A percentile compares a stretch with the other conserved stretches of the same genome.
These are phyloP conservation scores for Pantherophis alleghaniensis DNA, from an alignment of 2,797 vertebrate species.

Conservation along the genomic window DNA sequence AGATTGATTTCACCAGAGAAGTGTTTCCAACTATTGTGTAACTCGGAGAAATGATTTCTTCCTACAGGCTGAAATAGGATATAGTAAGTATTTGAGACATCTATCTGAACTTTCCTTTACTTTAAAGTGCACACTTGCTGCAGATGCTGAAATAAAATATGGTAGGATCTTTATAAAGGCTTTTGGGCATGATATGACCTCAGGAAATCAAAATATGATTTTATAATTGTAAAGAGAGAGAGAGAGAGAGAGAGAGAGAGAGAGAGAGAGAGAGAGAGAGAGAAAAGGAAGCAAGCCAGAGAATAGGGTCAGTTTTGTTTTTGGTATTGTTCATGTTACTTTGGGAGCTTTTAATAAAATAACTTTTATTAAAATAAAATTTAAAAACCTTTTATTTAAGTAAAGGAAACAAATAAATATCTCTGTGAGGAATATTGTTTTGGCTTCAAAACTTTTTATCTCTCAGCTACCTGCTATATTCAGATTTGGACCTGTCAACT, in stretches of 20 bases:
- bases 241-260: background rate
- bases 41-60: constrained; percentile 52
- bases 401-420: background rate
- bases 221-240: background rate
- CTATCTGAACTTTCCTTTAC: constrained; percentile 25
- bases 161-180: background rate
- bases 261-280: background rate
- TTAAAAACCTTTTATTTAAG: background rate
- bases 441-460: background rate
- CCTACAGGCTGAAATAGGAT: background rate
- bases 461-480: background rate
- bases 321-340: background rate
- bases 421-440: background rate
- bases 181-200: background rate
- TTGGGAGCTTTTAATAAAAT: background rate
- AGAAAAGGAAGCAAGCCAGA: background rate
- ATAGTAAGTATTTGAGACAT: constrained; percentile 33
- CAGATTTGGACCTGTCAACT: background rate
- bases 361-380: background rate
- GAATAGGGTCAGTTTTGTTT: background rate
- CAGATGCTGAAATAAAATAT: background rate
- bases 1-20: constrained; percentile 63
- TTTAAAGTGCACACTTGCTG: background rate
- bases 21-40: constrained; percentile 33
- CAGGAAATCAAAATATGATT: background rate